phyloP scores from a whole-genome alignment of 1,140 invertebrate genomes.

The Microplitis demolitor region DNA sequence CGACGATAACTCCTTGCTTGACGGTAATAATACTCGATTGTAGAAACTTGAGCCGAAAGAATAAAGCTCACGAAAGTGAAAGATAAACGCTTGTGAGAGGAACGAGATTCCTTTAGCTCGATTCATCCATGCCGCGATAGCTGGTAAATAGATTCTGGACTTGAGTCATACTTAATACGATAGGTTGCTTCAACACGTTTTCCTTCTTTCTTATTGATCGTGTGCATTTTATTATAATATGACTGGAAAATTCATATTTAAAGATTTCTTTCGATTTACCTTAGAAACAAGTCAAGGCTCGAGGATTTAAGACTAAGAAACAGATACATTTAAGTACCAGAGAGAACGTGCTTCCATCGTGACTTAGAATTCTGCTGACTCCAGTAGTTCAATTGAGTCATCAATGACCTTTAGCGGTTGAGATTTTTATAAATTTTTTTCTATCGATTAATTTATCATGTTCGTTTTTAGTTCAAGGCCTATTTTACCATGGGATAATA shows the following conservation, averaged over 20 bases:
- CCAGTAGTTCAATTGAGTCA: conserved; percentile 2
- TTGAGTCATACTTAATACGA: background rate
- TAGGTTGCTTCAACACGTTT: conserved; percentile 1
- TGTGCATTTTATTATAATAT: background rate
- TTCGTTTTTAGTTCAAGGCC: conserved; percentile 4
- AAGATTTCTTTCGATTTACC: conserved; percentile 2
- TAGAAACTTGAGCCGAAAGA: conserved; percentile 15
- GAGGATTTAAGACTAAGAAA: background rate
- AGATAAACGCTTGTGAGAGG: conserved; percentile 32
- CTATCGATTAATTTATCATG: background rate
- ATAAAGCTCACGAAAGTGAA: conserved; percentile 33
- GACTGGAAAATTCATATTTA: conserved; percentile 4
- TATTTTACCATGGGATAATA: background rate
- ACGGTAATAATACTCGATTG: conserved; percentile 28
- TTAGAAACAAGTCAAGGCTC: background rate
- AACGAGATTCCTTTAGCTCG: conserved; percentile 30
- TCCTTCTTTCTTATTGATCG: background rate
- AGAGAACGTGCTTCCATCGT: conserved; percentile 1
- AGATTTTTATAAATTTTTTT: conserved; percentile 9
- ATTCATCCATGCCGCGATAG: conserved; percentile 27
- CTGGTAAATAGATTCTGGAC: conserved; percentile 1
- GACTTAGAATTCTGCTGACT: conserved; percentile 3
- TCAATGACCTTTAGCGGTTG: background rate
- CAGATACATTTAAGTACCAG: background rate
- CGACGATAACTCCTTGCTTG: conserved; percentile 26